These are phyloP conservation scores for Labeo catla DNA, from an alignment of 2,113 vertebrate species.

Conservation along the genomic window DNA sequence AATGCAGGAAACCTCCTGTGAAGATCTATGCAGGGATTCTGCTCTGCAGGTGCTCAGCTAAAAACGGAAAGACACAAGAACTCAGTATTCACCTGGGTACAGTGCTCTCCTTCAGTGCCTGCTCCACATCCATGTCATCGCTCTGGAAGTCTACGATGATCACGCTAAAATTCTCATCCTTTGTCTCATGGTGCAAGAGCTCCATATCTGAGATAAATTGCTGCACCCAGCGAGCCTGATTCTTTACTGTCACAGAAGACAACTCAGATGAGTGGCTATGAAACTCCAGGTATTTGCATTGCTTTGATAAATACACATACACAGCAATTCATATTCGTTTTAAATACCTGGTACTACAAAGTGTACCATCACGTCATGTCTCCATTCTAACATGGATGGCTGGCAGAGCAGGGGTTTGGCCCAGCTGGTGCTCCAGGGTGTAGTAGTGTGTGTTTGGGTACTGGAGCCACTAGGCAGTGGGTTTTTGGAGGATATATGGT, in stretches of 20 bases:
- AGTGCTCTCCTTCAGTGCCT: constrained; percentile 80
- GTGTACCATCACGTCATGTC: constrained; percentile 91
- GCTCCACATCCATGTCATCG: constrained; percentile 95
- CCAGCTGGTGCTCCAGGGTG: constrained; percentile 78
- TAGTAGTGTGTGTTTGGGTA: constrained; percentile 63
- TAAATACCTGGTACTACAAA: constrained; percentile 93
- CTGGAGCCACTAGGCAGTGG: constrained; percentile 63
- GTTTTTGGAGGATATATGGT: neutral
- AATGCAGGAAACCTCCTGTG: neutral
- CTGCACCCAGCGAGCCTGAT: constrained; percentile 97
- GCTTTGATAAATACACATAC: neutral
- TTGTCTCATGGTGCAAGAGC: constrained; percentile 80
- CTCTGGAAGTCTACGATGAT: constrained; percentile 97
- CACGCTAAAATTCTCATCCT: constrained; percentile 89
- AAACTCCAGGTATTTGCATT: neutral
- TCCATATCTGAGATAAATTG: constrained; percentile 97
- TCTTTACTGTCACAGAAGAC: constrained; percentile 85
- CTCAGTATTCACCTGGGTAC: constrained; percentile 83
- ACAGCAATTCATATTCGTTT: neutral
- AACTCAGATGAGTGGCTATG: neutral
- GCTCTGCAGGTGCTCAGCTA: constrained; percentile 1
- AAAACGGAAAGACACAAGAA: neutral
- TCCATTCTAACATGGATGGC: constrained; percentile 89
- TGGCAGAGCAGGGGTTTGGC: constrained; percentile 88
- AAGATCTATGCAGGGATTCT: neutral